These are phyloP conservation scores for Falco peregrinus DNA, from an alignment of 2,797 vertebrate genomes.

Conservation along the genomic window DNA sequence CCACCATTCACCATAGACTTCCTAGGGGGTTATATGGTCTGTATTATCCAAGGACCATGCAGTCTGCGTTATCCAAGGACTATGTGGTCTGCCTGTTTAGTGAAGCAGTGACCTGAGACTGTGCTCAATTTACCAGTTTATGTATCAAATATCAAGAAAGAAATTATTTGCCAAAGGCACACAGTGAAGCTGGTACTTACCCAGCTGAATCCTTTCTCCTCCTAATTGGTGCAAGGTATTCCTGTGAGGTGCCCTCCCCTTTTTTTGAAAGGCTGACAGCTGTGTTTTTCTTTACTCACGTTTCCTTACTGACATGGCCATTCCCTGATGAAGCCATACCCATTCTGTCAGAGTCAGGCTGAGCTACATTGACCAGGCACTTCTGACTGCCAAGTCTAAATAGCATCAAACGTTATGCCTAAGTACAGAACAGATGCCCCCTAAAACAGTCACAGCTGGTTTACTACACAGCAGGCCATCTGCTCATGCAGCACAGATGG, in stretches of 20 bases:
- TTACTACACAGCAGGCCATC: background rate
- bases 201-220: background rate
- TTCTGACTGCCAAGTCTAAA: background rate
- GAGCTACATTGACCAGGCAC: background rate
- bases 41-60: background rate
- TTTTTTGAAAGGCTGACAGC: background rate
- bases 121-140: background rate
- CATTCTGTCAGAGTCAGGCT: background rate
- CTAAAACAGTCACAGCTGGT: constrained; percentile 24
- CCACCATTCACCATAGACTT: background rate
- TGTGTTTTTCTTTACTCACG: background rate
- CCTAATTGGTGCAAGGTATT: background rate
- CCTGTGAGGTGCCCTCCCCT: background rate
- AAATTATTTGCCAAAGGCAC: background rate
- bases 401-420: background rate
- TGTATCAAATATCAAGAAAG: background rate
- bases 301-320: background rate
- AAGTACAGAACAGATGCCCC: constrained; percentile 2
- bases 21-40: background rate
- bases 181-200: background rate
- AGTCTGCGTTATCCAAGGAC: background rate
- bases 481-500: background rate
- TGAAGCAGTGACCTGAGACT: background rate
- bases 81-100: background rate
- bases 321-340: background rate